Evolutionary conservation across 1,140 invertebrate genomes (phyloP), one percentile per base, ranked within the genome.

Genomic region (Eumaeus atala): DNA sequence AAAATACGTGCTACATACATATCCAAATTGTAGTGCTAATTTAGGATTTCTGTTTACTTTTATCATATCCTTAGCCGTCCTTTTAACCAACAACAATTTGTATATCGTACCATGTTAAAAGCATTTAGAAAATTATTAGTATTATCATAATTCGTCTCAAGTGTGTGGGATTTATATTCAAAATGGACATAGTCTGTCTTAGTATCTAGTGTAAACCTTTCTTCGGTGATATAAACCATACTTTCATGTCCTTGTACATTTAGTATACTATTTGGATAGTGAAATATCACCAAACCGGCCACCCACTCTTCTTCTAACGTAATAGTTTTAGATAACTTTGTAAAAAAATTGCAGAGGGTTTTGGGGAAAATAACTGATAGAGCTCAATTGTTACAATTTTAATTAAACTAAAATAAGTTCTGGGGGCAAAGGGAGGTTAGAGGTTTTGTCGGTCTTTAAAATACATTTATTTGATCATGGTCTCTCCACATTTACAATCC

Each of bases 221-320:
- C 21, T n/a, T 51, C 40, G 21, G 36, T 38, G 11, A 51, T 51
- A 18, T 51, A 51, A 21, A 51, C 16, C 4, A 51, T 21, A 21
- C 40, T 51, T 64, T 67, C 61, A 59, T 61, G 44, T 47, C 66
- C 61, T 64, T 60, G 59, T 54, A 74, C 64, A 47, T 58, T 66
- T 56, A 69, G 63, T 57, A 72, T 66, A 4, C 64, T 69, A 56
- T 68, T 71, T 9, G 66, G 68, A 64, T 70, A 72, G 57, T 68
- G 67, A 64, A 75, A 64, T 55, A 72, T 67, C 17, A 66, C 65
- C 12, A 74, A 12, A 34, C 59, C 67, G 44, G 67, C 70, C 14
- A 16, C 56, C 70, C 65, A 74, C 56, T 64, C 56, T 3, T n/a
- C n/a, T n/a, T n/a, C n/a, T n/a, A n/a, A n/a, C n/a, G n/a, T n/a